phyloP scores from a whole-genome alignment of 2,797 vertebrate genomes.

The Tauraco hartlaubi region DNA sequence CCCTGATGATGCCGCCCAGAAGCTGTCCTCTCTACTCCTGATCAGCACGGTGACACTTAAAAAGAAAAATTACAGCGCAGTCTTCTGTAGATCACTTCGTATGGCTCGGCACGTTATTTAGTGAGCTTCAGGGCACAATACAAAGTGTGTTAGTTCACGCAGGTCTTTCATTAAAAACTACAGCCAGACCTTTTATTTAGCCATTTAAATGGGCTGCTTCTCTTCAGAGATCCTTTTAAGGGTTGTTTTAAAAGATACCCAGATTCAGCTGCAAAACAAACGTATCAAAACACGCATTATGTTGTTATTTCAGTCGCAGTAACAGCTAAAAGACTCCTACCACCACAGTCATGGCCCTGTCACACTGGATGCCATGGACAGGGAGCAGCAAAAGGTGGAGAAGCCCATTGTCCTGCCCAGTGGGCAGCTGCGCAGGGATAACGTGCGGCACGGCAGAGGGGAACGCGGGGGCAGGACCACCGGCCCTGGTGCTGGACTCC shows the following conservation, averaged over 20 bases:
- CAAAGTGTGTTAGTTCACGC: not conserved
- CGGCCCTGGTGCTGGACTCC: accelerated
- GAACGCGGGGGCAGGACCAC: not conserved
- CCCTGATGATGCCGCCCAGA: not conserved
- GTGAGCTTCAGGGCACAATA: not conserved
- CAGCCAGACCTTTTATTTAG: not conserved
- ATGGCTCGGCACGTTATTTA: not conserved
- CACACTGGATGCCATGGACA: not conserved
- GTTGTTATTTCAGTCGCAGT: not conserved
- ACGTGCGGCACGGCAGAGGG: not conserved
- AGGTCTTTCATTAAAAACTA: not conserved
- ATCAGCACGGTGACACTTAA: not conserved
- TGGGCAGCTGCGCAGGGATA: not conserved
- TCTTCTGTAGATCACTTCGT: not conserved
- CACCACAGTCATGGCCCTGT: not conserved
- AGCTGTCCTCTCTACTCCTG: not conserved
- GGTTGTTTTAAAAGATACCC: not conserved
- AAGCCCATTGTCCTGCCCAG: not conserved
- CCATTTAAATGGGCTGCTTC: not conserved
- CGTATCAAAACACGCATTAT: accelerated
- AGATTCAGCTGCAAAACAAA: not conserved
- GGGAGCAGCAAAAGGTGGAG: not conserved
- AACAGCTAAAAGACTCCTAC: not conserved
- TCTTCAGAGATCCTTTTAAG: not conserved
- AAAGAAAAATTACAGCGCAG: not conserved